Evolutionary conservation across 2,797 vertebrate species (phyloP).

Genomic region (Darevskia mixta): DNA sequence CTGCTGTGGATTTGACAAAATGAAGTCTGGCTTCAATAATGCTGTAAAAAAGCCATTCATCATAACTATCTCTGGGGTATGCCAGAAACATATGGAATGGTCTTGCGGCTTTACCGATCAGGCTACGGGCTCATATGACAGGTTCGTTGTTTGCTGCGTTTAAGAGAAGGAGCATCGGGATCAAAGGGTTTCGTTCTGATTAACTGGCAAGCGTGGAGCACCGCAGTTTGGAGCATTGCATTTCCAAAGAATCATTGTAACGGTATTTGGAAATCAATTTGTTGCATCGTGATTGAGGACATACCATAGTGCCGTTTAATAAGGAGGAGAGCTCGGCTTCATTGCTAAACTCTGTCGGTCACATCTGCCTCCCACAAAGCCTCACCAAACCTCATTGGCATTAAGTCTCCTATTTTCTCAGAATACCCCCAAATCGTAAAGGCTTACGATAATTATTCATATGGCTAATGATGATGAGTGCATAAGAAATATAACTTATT

Average conservation of each 20-base stretch:
- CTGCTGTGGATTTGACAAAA: constrained; percentile 56
- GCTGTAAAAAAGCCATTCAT: constrained; percentile 64
- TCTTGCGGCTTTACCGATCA: constrained; percentile 39
- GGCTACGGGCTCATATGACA: constrained; percentile 45
- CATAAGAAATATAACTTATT: neutral
- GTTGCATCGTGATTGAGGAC: constrained; percentile 52
- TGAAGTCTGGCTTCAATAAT: constrained; percentile 70
- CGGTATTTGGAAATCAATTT: constrained; percentile 46
- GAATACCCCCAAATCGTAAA: neutral
- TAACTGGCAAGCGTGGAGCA: constrained; percentile 37
- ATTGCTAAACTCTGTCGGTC: constrained; percentile 33
- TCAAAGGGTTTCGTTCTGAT: constrained; percentile 57
- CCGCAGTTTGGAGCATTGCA: constrained; percentile 23
- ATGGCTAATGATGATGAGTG: constrained; percentile 4
- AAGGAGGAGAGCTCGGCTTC: constrained; percentile 46
- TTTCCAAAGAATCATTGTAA: constrained; percentile 39
- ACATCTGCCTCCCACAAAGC: constrained; percentile 38
- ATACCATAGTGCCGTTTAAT: constrained; percentile 36
- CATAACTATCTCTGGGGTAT: constrained; percentile 53
- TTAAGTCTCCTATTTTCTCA: neutral
- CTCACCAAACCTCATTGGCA: fast-evolving
- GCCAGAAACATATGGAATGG: constrained; percentile 57
- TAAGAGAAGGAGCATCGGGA: constrained; percentile 44
- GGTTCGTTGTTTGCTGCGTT: constrained; percentile 60
- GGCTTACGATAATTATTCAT: neutral